phyloP scores from a whole-genome alignment of 2,113 vertebrate species.

The Nannospalax galili region DNA sequence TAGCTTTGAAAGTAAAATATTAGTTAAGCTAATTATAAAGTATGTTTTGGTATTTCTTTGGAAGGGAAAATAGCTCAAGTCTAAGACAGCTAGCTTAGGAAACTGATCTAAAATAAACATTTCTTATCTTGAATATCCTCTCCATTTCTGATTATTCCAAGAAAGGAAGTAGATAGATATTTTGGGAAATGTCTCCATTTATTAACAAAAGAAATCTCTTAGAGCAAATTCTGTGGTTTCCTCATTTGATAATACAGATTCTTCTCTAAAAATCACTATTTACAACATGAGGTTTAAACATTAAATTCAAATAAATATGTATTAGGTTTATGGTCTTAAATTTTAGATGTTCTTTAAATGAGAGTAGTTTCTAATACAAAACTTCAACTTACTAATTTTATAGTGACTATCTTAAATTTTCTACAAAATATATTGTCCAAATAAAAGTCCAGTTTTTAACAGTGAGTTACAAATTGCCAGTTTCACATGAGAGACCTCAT shows the following conservation, averaged over 20 bases:
- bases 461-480: not conserved
- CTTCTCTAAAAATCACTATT: not conserved
- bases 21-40: conserved; percentile 39
- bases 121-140: not conserved
- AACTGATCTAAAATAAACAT: conserved; percentile 9
- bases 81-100: conserved; percentile 45
- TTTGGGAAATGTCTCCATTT: conserved; percentile 14
- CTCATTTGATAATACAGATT: conserved; percentile 8
- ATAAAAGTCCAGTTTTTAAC: not conserved
- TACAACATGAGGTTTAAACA: conserved; percentile 26
- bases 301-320: conserved; percentile 40
- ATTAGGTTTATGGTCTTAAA: conserved; percentile 9
- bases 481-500: conserved; percentile 7
- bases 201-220: conserved; percentile 3
- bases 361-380: conserved; percentile 17
- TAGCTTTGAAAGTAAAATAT: conserved; percentile 27
- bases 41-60: conserved; percentile 11
- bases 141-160: conserved; percentile 39
- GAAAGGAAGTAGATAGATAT: conserved; percentile 6
- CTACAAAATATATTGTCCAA: not conserved
- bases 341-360: conserved; percentile 20
- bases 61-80: conserved; percentile 14
- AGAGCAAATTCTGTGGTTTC: conserved; percentile 26
- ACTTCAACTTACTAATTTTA: not conserved
- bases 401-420: conserved; percentile 7